Evolutionary conservation across 2,888 invertebrate species (phyloP).

Genomic region (Hyppa rectilinea): DNA sequence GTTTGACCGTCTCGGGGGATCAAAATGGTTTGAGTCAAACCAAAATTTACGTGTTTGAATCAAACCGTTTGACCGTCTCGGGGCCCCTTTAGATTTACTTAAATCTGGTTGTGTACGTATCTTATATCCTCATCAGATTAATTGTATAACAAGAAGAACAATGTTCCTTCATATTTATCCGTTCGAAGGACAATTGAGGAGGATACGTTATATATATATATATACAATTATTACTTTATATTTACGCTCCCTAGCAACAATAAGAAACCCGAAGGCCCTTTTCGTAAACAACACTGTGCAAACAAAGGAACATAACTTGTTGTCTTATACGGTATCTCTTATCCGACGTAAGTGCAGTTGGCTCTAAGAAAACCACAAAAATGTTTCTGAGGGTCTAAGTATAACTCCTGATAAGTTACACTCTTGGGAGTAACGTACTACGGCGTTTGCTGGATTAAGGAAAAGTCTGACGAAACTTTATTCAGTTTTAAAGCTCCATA

Average conservation of each 20-base stretch:
- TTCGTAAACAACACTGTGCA: constrained; percentile 16
- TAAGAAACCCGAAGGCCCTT: neutral
- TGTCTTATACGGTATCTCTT: constrained; percentile 23
- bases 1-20: too few relatives aligned
- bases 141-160: neutral
- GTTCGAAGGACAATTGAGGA: neutral
- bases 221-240: too few relatives aligned
- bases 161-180: neutral
- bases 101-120: too few relatives aligned
- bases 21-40: too few relatives aligned
- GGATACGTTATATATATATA: constrained; percentile 4
- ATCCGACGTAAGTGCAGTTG: constrained; percentile 44
- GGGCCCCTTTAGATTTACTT: too few relatives aligned
- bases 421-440: constrained; percentile 40
- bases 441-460: constrained; percentile 16
- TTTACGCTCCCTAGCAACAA: constrained; percentile 10
- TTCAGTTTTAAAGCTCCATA: neutral
- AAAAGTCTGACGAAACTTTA: constrained; percentile 31
- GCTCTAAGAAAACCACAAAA: constrained; percentile 39
- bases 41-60: too few relatives aligned
- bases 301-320: constrained; percentile 32
- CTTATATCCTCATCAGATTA: neutral
- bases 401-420: constrained; percentile 61
- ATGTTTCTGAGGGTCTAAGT: constrained; percentile 44
- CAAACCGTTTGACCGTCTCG: too few relatives aligned